Evolutionary conservation across 2,113 vertebrate species (phyloP).

Genomic region (Cardinalis cardinalis): DNA sequence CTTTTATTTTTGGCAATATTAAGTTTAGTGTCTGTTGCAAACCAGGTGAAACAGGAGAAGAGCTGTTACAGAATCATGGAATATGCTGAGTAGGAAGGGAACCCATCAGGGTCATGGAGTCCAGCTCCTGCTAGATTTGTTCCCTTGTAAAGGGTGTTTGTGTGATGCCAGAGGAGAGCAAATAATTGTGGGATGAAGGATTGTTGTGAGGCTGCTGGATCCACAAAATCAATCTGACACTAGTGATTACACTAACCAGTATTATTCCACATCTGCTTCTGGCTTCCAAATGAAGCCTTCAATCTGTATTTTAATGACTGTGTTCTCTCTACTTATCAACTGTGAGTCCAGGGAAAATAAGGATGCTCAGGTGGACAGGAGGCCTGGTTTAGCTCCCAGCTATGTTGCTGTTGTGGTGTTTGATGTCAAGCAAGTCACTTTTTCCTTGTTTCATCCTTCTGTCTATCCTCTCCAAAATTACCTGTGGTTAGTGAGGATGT

Average conservation of each 20-base stretch:
- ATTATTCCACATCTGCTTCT: neutral
- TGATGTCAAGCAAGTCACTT: neutral
- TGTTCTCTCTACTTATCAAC: neutral
- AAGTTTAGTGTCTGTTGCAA: neutral
- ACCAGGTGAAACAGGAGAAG: neutral
- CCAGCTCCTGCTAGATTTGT: neutral
- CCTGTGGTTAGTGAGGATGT: neutral
- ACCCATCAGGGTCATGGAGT: neutral
- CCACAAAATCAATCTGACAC: neutral
- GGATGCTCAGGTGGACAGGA: neutral
- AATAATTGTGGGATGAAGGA: neutral
- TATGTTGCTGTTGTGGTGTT: neutral
- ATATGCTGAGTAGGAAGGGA: neutral
- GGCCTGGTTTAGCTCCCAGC: neutral
- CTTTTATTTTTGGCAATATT: neutral
- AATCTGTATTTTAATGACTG: neutral
- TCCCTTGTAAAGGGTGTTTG: neutral
- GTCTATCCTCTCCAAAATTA: neutral
- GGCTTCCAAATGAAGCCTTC: neutral
- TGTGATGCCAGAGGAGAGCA: neutral
- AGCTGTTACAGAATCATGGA: neutral
- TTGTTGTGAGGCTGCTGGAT: neutral
- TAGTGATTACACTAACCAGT: neutral
- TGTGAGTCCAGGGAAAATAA: neutral
- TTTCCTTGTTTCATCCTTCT: neutral